Evolutionary conservation across 2,797 vertebrate genomes (phyloP).

Genomic region (Prionace glauca): DNA sequence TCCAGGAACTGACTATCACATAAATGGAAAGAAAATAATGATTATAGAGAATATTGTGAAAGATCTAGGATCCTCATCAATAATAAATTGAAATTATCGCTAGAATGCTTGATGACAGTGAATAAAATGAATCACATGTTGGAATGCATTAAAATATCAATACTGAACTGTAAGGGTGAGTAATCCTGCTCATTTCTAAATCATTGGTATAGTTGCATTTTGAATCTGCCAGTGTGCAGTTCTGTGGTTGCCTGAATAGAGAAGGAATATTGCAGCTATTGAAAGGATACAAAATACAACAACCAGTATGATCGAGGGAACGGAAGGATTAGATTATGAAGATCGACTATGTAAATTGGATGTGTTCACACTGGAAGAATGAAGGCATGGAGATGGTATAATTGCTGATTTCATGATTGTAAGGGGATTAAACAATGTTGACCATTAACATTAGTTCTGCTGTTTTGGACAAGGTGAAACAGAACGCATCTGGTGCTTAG

Average conservation of each 20-base stretch:
- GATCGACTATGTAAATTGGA: background rate
- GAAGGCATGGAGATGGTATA: background rate
- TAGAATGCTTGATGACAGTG: background rate
- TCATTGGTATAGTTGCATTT: background rate
- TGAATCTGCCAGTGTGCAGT: background rate
- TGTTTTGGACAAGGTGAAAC: too few species aligned
- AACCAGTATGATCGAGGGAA: background rate
- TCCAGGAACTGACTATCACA: too few species aligned
- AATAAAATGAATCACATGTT: background rate
- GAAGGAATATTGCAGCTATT: background rate
- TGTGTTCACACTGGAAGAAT: background rate
- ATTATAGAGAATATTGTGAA: background rate
- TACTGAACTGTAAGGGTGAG: background rate
- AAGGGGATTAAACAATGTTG: background rate
- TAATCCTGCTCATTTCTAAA: background rate
- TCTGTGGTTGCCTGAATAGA: background rate
- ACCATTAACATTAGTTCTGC: background rate
- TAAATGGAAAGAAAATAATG: background rate
- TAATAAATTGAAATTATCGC: background rate
- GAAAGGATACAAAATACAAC: background rate
- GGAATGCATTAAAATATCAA: background rate
- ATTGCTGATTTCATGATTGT: background rate
- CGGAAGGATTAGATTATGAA: background rate
- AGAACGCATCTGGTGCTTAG: background rate
- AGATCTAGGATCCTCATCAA: background rate